Evolutionary conservation across 2,888 invertebrate genomes (phyloP).

Genomic region (Gortyna flavago): DNA sequence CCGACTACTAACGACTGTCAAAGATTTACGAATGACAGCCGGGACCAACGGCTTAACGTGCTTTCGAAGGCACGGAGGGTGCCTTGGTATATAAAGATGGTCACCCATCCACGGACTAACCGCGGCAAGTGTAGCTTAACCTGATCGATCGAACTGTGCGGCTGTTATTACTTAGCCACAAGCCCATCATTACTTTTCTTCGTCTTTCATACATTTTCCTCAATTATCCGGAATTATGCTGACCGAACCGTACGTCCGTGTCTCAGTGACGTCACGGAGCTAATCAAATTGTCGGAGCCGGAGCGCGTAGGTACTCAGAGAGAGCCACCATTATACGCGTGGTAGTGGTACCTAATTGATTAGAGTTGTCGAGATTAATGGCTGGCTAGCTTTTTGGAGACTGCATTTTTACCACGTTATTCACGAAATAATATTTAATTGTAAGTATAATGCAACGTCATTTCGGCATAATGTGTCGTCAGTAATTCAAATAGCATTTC

Average conservation of each 20-base stretch:
- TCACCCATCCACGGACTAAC: not conserved
- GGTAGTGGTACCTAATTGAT: not conserved
- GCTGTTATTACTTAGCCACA: not conserved
- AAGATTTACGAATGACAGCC: not conserved
- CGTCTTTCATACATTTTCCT: conserved; percentile 31
- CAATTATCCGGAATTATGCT: conserved; percentile 24
- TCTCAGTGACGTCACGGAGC: conserved; percentile 55
- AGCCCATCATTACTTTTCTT: not conserved
- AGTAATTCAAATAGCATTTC: too few species aligned
- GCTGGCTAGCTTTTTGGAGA: not conserved
- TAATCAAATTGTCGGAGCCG: conserved; percentile 75
- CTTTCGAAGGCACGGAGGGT: too few species aligned
- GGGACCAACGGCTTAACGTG: not conserved
- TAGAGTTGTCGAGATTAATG: not conserved
- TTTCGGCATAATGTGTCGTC: too few species aligned
- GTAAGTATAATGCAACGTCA: too few species aligned
- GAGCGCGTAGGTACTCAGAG: conserved; percentile 45
- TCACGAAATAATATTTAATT: not conserved
- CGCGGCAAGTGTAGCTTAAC: not conserved
- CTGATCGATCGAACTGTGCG: not conserved
- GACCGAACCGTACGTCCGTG: conserved; percentile 31
- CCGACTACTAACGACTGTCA: not conserved
- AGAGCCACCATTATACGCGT: not conserved
- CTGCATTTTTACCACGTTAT: not conserved
- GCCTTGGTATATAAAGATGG: not conserved